phyloP scores from a whole-genome alignment of 2,113 vertebrate species.

The Reinhardtius hippoglossoides region DNA sequence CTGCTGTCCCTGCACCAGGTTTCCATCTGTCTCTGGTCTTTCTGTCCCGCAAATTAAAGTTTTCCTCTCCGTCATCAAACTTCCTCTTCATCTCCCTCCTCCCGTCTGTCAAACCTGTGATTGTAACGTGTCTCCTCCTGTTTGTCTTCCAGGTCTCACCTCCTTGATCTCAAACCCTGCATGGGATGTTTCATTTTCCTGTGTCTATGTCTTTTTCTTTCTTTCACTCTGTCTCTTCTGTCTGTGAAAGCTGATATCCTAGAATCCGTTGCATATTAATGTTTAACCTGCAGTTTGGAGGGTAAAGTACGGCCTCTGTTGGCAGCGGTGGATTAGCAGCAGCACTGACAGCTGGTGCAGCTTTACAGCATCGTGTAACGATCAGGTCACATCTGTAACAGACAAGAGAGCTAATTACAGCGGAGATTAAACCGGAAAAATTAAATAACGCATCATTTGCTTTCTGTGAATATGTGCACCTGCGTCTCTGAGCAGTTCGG shows the following conservation, averaged over 20 bases:
- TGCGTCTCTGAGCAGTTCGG: not conserved
- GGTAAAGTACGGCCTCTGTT: constrained; percentile 10
- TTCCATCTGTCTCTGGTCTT: not conserved
- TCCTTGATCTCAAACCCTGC: constrained; percentile 6
- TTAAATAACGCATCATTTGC: fast-evolving
- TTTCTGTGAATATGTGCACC: not conserved
- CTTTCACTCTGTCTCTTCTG: not conserved
- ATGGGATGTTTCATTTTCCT: not conserved
- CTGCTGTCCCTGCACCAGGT: too few relatives aligned
- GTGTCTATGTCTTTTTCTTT: constrained; percentile 7
- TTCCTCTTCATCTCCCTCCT: not conserved
- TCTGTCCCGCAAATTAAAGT: not conserved
- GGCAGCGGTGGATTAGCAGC: constrained; percentile 24
- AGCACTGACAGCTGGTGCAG: constrained; percentile 35
- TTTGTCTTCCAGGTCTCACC: constrained; percentile 40
- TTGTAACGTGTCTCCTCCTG: constrained; percentile 36
- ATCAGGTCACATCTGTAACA: constrained; percentile 11
- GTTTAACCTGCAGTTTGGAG: not conserved
- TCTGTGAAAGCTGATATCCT: not conserved
- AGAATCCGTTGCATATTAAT: not conserved
- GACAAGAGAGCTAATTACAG: constrained; percentile 27
- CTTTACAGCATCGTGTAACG: constrained; percentile 23
- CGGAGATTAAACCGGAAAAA: not conserved
- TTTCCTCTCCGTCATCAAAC: not conserved
- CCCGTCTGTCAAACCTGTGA: not conserved